These are phyloP conservation scores for Falcaria lacertinaria DNA, from an alignment of 2,888 invertebrate species.

Conservation along the genomic window DNA sequence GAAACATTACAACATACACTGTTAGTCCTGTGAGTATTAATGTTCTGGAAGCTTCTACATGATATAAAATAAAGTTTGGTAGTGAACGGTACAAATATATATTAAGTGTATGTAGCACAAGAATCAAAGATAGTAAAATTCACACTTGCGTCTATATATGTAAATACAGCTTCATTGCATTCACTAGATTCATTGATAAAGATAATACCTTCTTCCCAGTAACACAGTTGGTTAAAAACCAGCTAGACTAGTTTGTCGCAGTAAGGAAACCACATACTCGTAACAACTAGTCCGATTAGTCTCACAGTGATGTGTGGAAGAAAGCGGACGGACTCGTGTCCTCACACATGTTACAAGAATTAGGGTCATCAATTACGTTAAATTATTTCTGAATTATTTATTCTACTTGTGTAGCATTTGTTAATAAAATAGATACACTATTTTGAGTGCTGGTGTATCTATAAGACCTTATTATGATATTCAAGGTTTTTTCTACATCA, in stretches of 20 bases:
- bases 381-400: neutral
- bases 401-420: too few relatives aligned
- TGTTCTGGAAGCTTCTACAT: neutral
- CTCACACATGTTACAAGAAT: slow-evolving; percentile 9
- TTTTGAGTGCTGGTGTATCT: too few relatives aligned
- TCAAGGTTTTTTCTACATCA: too few relatives aligned
- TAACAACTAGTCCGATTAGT: slow-evolving; percentile 1
- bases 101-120: too few relatives aligned
- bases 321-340: slow-evolving; percentile 28
- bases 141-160: too few relatives aligned
- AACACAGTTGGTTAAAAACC: neutral
- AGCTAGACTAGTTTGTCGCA: neutral
- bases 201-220: neutral
- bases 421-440: too few relatives aligned
- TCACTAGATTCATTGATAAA: neutral
- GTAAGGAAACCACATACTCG: neutral
- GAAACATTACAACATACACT: neutral
- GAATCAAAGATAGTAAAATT: too few relatives aligned
- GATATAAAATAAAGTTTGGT: too few relatives aligned
- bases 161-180: too few relatives aligned
- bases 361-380: slow-evolving; percentile 19
- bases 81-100: too few relatives aligned
- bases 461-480: too few relatives aligned
- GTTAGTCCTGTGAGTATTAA: neutral
- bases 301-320: slow-evolving; percentile 18